Percentiles rank a stretch among this genome's conserved stretches.
Conservation (phyloP, 2,888 invertebrate genomes). For the Andrena flavipes region DNA sequence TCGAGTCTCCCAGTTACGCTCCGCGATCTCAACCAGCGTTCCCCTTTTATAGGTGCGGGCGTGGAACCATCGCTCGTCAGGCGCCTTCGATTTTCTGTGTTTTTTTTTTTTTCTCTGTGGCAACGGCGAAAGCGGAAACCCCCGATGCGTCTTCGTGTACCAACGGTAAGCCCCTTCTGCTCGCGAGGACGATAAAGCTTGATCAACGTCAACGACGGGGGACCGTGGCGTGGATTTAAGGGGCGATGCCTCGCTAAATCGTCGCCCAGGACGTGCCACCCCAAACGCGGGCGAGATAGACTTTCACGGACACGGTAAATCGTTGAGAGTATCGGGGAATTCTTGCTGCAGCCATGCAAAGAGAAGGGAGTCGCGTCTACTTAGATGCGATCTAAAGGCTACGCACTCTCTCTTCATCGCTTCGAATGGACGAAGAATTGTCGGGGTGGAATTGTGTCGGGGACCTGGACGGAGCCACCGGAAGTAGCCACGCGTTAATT, state of each 20-base stretch:
- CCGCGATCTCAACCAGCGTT: slow-evolving; percentile 13
- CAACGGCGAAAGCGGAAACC: slow-evolving; percentile 14
- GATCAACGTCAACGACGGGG: slow-evolving; percentile 50
- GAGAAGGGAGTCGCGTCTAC: slow-evolving; percentile 11
- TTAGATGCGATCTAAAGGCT: slow-evolving; percentile 6
- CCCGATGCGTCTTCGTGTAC: slow-evolving; percentile 43
- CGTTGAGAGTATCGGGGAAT: neutral
- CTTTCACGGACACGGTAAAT: neutral
- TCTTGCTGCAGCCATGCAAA: slow-evolving; percentile 29
- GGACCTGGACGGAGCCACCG: neutral
- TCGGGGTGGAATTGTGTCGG: neutral
- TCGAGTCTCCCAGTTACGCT: neutral
- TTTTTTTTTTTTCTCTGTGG: neutral
- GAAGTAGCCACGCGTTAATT: slow-evolving; percentile 9
- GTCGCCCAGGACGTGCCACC: neutral
- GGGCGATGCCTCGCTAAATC: slow-evolving; percentile 30
- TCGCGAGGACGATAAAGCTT: slow-evolving; percentile 50
- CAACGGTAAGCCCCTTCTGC: slow-evolving; percentile 35
- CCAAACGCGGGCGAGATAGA: too few relatives aligned
- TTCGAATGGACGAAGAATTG: slow-evolving; percentile 32
- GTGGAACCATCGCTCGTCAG: slow-evolving; percentile 13
- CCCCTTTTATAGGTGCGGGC: neutral
- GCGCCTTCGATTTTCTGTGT: slow-evolving; percentile 36
- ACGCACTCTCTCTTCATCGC: neutral
- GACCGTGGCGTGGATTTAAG: slow-evolving; percentile 39